phyloP scores from a whole-genome alignment of 2,113 vertebrate genomes.

The Aldabrachelys gigantea region DNA sequence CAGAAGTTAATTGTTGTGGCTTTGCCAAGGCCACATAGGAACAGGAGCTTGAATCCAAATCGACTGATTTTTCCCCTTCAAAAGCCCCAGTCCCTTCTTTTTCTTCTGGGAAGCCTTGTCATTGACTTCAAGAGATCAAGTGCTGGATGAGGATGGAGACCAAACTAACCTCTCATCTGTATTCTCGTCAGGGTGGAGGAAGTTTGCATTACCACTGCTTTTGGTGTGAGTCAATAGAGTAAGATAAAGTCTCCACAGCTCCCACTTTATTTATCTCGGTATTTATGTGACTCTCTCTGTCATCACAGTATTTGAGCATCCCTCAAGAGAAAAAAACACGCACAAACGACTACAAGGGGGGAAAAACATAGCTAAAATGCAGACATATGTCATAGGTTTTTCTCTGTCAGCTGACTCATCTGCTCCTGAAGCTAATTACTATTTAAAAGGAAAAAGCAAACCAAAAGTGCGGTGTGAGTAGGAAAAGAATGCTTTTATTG shows the following conservation, averaged over 20 bases:
- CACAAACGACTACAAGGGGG: accelerated
- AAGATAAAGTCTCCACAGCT: not conserved
- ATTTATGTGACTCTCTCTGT: not conserved
- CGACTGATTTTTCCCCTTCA: not conserved
- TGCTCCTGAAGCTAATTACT: not conserved
- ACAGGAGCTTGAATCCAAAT: accelerated
- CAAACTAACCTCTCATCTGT: not conserved
- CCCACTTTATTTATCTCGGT: not conserved
- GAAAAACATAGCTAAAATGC: not conserved
- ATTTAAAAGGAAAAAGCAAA: not conserved
- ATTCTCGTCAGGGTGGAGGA: not conserved
- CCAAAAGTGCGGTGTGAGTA: not conserved
- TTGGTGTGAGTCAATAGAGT: not conserved
- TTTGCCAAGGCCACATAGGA: not conserved
- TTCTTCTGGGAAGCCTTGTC: not conserved
- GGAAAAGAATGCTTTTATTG: not conserved
- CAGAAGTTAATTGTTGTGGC: not conserved
- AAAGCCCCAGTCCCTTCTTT: not conserved
- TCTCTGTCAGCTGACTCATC: not conserved
- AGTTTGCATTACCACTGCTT: not conserved
- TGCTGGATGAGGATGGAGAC: not conserved
- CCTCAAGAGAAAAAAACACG: not conserved
- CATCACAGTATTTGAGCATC: not conserved
- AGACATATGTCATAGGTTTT: not conserved
- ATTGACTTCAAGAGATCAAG: not conserved